Evolutionary conservation across 2,113 vertebrate genomes (phyloP), one percentile per base, ranked within the genome.

Genomic region (Clupea harengus): DNA sequence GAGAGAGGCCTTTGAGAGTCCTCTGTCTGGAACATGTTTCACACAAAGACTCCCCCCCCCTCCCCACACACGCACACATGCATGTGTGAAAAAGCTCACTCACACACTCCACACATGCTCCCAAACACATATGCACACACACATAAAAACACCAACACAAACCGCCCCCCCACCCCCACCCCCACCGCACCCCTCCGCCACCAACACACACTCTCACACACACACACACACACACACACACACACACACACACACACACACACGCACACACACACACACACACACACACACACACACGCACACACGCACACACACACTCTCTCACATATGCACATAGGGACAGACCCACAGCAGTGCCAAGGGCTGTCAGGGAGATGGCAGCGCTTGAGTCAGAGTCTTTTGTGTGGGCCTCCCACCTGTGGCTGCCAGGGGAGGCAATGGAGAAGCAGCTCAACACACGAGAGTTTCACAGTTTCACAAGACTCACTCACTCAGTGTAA

Each of bases 331-430:
- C 50, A 67, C 13, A 64, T 28, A 85, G 22, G 46, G 46, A 84
- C 20, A 50, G 2, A 46, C 45, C 3, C 75, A 60, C 32, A 81
- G 22, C 39, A 45, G 83, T 88, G 90, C 86, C 88, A 91, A 83
- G 83, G 88, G 47, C n/a, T 25, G 5, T 87, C 87, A 49, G 64
- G 78, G 75, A 81, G 83, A 82, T 82, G 89, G 81, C 86, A 86
- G 81, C 28, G 75, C 84, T 83, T 80, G 81, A 22, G 85, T 46
- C 47, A 20, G 84, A 78, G 49, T 84, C 80, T 81, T 75, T 85
- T 83, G 86, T 78, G 45, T 81, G 83, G 28, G 57, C 82, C 86
- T 83, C 83, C 84, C 84, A 82, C 45, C 78, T 84, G 82, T 45
- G 20, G 84, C 86, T 82, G 64, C 20, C 46, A 54, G 82, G 81